A percentile compares a stretch with the other conserved stretches of the same genome.
Evolutionary conservation across 2,888 invertebrate species (phyloP).

Genomic region (Saturnia japonica): DNA sequence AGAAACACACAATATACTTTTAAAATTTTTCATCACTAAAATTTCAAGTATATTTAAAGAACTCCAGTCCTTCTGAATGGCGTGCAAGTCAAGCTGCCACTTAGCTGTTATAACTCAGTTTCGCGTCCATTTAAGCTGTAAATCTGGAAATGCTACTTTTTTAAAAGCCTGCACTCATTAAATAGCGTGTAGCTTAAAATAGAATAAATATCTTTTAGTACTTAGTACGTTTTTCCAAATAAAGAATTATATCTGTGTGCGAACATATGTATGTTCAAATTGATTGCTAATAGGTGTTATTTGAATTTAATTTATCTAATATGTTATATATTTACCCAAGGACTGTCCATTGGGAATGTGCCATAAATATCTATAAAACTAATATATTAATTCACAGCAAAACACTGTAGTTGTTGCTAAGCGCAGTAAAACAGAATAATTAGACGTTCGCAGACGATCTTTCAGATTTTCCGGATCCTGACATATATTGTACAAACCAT

Average conservation of each 20-base stretch:
- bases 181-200: background rate
- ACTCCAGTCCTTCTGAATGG: background rate
- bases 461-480: no score
- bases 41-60: background rate
- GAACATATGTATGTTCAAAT: background rate
- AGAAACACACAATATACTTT: background rate
- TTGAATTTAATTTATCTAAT: no score
- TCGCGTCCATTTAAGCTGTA: background rate
- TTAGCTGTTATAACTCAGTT: background rate
- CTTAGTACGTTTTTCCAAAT: background rate
- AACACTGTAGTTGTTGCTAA: no score
- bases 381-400: no score
- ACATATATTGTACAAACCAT: no score
- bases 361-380: no score
- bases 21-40: background rate
- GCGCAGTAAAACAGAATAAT: no score
- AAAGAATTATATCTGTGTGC: background rate
- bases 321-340: no score
- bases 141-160: background rate
- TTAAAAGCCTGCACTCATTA: background rate
- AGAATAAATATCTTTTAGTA: background rate
- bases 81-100: background rate
- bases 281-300: no score
- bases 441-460: no score
- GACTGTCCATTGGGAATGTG: no score